phyloP scores from a whole-genome alignment of 2,888 invertebrate species.

The Allygus modestus region DNA sequence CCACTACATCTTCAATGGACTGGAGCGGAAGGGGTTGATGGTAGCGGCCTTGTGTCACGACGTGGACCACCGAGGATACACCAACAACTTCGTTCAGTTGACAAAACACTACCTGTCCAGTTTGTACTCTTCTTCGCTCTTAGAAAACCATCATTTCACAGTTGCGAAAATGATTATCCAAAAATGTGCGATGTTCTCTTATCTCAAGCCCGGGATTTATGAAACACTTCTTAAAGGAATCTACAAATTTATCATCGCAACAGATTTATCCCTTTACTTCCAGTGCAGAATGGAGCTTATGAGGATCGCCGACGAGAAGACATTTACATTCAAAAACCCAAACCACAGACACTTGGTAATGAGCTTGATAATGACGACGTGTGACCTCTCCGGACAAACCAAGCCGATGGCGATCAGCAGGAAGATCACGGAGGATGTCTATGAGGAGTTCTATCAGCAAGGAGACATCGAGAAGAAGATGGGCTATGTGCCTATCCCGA shows the following conservation, averaged over 20 bases:
- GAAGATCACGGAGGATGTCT: conserved; percentile 77
- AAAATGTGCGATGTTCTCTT: conserved; percentile 77
- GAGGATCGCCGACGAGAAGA: conserved; percentile 75
- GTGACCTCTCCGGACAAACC: conserved; percentile 80
- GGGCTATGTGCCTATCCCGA: conserved; percentile 79
- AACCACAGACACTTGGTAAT: conserved; percentile 78
- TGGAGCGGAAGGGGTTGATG: conserved; percentile 78
- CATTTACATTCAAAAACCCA: conserved; percentile 76
- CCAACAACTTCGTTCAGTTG: conserved; percentile 79
- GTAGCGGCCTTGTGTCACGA: conserved; percentile 80
- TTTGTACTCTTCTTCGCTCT: conserved; percentile 78
- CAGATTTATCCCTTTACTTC: conserved; percentile 80
- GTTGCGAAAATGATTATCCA: conserved; percentile 78
- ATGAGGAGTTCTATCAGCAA: conserved; percentile 78
- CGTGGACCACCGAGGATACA: conserved; percentile 80
- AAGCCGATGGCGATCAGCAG: conserved; percentile 80
- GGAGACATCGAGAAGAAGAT: conserved; percentile 80
- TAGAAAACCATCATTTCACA: conserved; percentile 81
- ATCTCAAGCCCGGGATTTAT: conserved; percentile 74
- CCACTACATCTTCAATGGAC: conserved; percentile 75
- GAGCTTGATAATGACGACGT: conserved; percentile 79
- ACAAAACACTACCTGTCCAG: conserved; percentile 77
- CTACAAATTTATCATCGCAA: conserved; percentile 79
- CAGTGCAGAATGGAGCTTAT: conserved; percentile 77
- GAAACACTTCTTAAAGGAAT: conserved; percentile 77